Evolutionary conservation across 1,140 invertebrate species (phyloP).

Genomic region (Phthorimaea operculella): DNA sequence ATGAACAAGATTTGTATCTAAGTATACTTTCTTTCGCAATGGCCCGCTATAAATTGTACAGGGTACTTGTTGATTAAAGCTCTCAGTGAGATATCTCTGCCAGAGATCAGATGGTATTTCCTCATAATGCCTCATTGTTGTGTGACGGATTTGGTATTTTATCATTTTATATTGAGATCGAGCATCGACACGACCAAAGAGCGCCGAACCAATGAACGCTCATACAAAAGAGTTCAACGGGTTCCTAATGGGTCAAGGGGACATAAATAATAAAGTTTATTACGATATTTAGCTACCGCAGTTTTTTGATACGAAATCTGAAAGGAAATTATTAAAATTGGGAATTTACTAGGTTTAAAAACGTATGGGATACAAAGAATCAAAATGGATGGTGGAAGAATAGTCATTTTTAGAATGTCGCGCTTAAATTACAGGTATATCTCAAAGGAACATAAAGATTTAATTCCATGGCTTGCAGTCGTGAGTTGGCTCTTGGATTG

Average conservation of each 20-base stretch:
- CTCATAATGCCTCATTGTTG: conserved; percentile 32
- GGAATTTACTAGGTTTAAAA: too few relatives aligned
- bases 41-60: conserved; percentile 10
- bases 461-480: conserved; percentile 14
- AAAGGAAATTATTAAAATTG: too few relatives aligned
- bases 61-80: conserved; percentile 21
- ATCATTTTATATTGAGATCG: conserved; percentile 16
- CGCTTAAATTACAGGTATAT: background rate
- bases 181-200: background rate
- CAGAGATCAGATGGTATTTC: conserved; percentile 19
- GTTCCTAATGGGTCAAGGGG: conserved; percentile 2
- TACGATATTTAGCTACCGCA: background rate
- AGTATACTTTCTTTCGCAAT: conserved; percentile 15
- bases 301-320: background rate
- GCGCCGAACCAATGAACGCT: background rate
- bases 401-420: too few relatives aligned
- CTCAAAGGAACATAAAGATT: conserved; percentile 9
- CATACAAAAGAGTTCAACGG: conserved; percentile 31
- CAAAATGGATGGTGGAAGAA: too few relatives aligned
- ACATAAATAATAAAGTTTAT: conserved; percentile 1
- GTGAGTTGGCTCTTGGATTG: conserved; percentile 13
- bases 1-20: conserved; percentile 13
- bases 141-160: conserved; percentile 37
- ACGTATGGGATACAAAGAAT: too few relatives aligned
- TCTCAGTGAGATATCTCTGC: conserved; percentile 21